A percentile compares a stretch with the other conserved stretches of the same genome.
phyloP scores from a whole-genome alignment of 2,888 invertebrate genomes.

The Drosophila borealis region DNA sequence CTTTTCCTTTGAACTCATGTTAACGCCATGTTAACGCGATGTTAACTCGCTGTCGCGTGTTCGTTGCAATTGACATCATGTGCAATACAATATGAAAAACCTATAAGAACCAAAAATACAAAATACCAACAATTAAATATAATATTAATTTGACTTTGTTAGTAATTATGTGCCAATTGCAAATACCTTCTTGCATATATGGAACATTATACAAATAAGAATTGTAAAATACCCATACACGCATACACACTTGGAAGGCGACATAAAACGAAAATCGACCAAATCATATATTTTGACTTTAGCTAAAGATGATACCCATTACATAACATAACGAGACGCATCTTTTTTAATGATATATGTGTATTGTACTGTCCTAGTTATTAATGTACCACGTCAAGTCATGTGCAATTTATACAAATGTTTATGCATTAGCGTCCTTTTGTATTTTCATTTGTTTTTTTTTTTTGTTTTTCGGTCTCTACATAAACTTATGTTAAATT shows the following conservation, averaged over 20 bases:
- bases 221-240: slow-evolving; percentile 45
- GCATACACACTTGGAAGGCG: not conserved
- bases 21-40: slow-evolving; percentile 13
- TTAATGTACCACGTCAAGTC: slow-evolving; percentile 38
- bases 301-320: slow-evolving; percentile 4
- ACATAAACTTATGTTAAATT: slow-evolving; percentile 22
- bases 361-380: slow-evolving; percentile 41
- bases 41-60: slow-evolving; percentile 12
- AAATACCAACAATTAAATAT: slow-evolving; percentile 17
- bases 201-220: slow-evolving; percentile 40
- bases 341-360: slow-evolving; percentile 12
- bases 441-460: not conserved
- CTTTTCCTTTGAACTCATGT: slow-evolving; percentile 1
- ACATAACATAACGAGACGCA: not conserved
- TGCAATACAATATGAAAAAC: slow-evolving; percentile 12
- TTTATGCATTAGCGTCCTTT: not conserved
- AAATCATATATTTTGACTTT: slow-evolving; percentile 39
- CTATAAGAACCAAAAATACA: slow-evolving; percentile 4
- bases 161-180: slow-evolving; percentile 73
- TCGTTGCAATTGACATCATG: slow-evolving; percentile 15
- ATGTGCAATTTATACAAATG: slow-evolving; percentile 67
- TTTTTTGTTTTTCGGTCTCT: slow-evolving; percentile 15
- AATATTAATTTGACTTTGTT: slow-evolving; percentile 46
- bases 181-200: slow-evolving; percentile 43
- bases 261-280: slow-evolving; percentile 38